Percentiles rank a stretch among this genome's conserved stretches.
phyloP scores from a whole-genome alignment of 2,113 vertebrate genomes.

The Cephalophus harveyi region DNA sequence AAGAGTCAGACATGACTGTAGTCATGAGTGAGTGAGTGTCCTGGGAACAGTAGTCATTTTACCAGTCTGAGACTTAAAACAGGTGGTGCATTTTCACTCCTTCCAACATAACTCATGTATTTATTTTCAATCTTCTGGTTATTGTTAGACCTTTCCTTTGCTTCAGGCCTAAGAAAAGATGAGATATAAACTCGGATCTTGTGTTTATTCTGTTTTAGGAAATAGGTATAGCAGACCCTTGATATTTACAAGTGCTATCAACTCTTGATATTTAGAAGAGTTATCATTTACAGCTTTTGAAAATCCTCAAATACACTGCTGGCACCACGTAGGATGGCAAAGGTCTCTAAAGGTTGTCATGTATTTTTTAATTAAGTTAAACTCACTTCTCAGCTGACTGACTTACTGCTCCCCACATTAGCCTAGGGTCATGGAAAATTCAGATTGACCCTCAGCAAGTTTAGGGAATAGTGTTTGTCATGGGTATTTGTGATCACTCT shows the following conservation, averaged over 20 bases:
- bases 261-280: background rate
- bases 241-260: background rate
- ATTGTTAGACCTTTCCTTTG: background rate
- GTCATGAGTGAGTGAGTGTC: background rate
- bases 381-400: background rate
- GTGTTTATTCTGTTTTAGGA: conserved; percentile 16
- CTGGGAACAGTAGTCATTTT: background rate
- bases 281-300: conserved; percentile 11
- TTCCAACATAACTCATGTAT: background rate
- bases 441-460: background rate
- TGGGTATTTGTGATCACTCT: background rate
- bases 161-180: background rate
- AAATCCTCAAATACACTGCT: background rate
- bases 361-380: background rate
- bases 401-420: background rate
- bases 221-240: background rate
- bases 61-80: background rate
- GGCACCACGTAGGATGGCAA: background rate
- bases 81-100: background rate
- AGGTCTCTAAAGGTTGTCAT: background rate
- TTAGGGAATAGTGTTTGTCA: background rate
- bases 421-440: background rate
- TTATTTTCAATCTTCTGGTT: background rate
- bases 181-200: background rate
- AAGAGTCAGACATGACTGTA: background rate